Evolutionary conservation across 2,888 invertebrate genomes (phyloP), one percentile per base, ranked within the genome.

Genomic region (Drosophila dives): DNA sequence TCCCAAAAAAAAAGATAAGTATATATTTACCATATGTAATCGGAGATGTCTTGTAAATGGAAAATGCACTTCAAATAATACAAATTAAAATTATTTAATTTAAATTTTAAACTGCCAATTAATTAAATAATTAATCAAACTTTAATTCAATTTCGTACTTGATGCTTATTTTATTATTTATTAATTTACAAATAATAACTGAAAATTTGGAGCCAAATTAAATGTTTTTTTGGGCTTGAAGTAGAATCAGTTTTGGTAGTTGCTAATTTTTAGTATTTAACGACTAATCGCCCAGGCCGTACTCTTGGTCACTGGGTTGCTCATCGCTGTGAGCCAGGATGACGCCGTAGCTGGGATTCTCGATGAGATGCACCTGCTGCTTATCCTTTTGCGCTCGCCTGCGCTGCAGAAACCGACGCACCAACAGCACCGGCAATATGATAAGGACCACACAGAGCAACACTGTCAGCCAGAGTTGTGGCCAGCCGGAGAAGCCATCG

Each of bases 261-360:
- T 23, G 45, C 20, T 45, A 45, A 15, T 8, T 45, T 23, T 23
- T 23, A 8, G 8, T 38, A n/a, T 2, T 36, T 26, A 38, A 23
- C 12, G 54, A 26, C 15, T 75, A 89, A 15, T 85, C 80, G 17
- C 61, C 83, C 40, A 72, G 20, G 0, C 71, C 75, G n/a, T 78
- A 77, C 50, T 77, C 79, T 45, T 80, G 75, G 34, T 89, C 86
- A 15, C 67, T 70, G 17, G 80, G 64, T 2, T 63, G 60, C 20
- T 84, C 82, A n/a, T 77, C 81, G 20, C 75, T 77, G 33, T 72
- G 80, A 4, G 88, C 84, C 71, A 89, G 42, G 0, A 86, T 78
- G 2, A 90, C 90, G 0, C 91, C 91, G 49, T 90, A 92, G 8
- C 84, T 86, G 11, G 92, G 91, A 73, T 90, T 90, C 69, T 93